These are phyloP conservation scores for Papilio demoleus DNA, from an alignment of 2,888 invertebrate genomes.

Conservation along the genomic window DNA sequence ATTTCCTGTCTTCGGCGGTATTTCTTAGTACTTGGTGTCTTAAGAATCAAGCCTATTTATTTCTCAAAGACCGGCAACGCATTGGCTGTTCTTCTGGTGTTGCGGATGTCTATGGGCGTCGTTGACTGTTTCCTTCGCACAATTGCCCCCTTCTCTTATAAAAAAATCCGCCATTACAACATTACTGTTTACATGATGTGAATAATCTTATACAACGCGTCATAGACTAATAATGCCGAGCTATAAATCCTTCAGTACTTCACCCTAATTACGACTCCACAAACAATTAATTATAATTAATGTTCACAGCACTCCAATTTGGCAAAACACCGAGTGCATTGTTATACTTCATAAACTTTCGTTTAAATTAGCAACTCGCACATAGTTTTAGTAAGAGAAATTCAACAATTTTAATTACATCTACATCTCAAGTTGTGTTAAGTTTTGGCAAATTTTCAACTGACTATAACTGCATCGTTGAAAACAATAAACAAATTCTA, in stretches of 20 bases:
- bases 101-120: too few relatives aligned
- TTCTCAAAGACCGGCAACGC: too few relatives aligned
- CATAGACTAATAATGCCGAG: too few relatives aligned
- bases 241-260: not conserved
- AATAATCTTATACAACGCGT: too few relatives aligned
- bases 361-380: not conserved
- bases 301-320: constrained; percentile 6
- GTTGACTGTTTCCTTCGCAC: too few relatives aligned
- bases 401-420: constrained; percentile 26
- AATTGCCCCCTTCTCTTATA: too few relatives aligned
- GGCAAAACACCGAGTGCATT: constrained; percentile 10
- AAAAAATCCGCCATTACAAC: too few relatives aligned
- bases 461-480: constrained; percentile 13
- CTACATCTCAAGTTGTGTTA: constrained; percentile 24
- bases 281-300: constrained; percentile 12
- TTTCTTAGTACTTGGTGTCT: too few relatives aligned
- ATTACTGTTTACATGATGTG: too few relatives aligned
- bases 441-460: constrained; percentile 36
- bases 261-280: not conserved
- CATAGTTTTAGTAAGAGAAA: constrained; percentile 18
- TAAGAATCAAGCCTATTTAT: too few relatives aligned
- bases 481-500: constrained; percentile 16
- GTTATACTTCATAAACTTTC: constrained; percentile 7
- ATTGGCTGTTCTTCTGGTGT: too few relatives aligned
- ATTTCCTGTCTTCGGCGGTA: too few relatives aligned